phyloP scores from a whole-genome alignment of 2,888 invertebrate genomes.

The Conistra vaccinii region DNA sequence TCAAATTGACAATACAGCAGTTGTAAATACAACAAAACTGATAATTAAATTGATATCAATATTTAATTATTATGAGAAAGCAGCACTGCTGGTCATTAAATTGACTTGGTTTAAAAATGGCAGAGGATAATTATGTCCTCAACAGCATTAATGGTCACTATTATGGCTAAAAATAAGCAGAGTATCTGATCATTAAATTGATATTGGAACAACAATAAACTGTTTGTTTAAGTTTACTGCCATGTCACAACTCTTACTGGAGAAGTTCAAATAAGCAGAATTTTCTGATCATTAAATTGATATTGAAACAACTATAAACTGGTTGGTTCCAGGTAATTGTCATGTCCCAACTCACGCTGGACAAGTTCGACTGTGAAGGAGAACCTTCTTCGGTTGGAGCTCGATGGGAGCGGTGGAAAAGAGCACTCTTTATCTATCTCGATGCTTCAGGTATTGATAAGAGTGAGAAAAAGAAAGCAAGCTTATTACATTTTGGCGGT shows the following conservation, averaged over 20 bases:
- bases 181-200: conserved; percentile 1
- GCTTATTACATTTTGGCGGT: not conserved
- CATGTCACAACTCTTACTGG: not conserved
- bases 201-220: not conserved
- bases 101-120: not conserved
- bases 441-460: not conserved
- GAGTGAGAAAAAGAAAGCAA: not conserved
- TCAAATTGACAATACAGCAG: not conserved
- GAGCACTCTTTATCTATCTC: too few relatives aligned
- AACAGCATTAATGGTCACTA: not conserved
- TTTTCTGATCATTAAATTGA: not conserved
- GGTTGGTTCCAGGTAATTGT: too few relatives aligned
- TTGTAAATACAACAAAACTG: not conserved
- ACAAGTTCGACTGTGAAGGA: not conserved
- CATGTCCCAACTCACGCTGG: not conserved
- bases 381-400: not conserved
- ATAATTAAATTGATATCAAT: not conserved
- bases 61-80: not conserved
- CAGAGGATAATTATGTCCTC: not conserved
- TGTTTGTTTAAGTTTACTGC: not conserved
- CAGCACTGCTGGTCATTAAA: conserved; percentile 3
- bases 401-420: not conserved
- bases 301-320: too few relatives aligned
- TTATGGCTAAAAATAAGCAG: not conserved
- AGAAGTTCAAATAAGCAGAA: not conserved